A percentile compares a stretch with the other conserved stretches of the same genome.
Evolutionary conservation across 2,797 vertebrate species (phyloP).

Genomic region (Xenentodon cancila): DNA sequence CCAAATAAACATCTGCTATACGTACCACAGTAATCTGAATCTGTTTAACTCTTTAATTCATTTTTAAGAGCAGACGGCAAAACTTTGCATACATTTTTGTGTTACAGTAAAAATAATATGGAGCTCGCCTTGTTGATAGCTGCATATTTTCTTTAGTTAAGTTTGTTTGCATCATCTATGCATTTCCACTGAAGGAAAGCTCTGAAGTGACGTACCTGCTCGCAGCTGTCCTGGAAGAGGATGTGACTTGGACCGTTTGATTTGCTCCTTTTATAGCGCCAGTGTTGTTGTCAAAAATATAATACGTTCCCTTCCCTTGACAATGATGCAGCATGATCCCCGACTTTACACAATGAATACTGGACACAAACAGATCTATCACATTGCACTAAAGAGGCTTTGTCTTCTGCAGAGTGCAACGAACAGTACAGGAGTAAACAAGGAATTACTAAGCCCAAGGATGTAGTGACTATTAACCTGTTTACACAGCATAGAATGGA

Average conservation of each 20-base stretch:
- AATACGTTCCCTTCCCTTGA: not conserved
- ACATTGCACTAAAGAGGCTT: not conserved
- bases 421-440: slow-evolving; percentile 58
- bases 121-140: not conserved
- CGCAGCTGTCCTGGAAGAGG: slow-evolving; percentile 7
- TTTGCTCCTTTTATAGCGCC: slow-evolving; percentile 52
- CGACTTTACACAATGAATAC: slow-evolving; percentile 1
- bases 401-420: slow-evolving; percentile 20
- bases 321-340: slow-evolving; percentile 14
- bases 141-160: not conserved
- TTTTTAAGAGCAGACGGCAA: no score
- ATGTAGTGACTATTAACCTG: slow-evolving; percentile 38
- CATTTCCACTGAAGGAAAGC: not conserved
- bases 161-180: not conserved
- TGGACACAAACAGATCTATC: slow-evolving; percentile 33
- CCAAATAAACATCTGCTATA: no score
- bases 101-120: not conserved
- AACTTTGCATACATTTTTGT: not conserved
- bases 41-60: no score
- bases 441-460: slow-evolving; percentile 26
- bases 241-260: slow-evolving; percentile 22
- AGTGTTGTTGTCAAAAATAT: not conserved
- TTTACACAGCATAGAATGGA: slow-evolving; percentile 34
- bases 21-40: no score
- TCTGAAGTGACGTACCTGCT: slow-evolving; percentile 46